Base-by-base conservation (phyloP, 2,797 vertebrate species). In the Melanogrammus aeglefinus region DNA sequence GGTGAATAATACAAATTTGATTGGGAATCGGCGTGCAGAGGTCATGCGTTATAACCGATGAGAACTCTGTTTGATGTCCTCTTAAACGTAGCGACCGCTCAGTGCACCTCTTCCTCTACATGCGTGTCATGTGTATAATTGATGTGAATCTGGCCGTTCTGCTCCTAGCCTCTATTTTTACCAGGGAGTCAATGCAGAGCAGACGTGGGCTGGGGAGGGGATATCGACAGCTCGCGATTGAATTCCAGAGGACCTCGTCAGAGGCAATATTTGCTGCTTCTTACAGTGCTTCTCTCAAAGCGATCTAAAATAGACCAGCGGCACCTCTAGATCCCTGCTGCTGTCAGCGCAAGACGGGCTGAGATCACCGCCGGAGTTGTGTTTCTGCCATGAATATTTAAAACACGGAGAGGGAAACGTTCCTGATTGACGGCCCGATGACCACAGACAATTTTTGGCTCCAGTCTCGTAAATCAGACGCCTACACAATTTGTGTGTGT, bases 301-400 rank as follows among this genome's bases (percentile, higher is more conserved):
- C 21, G 6, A 6, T 63, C 57, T 63, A 63, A 63, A 63, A 63
- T 24, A 63, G 57, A 63, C 31, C 66, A 16, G 14, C 18, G 12
- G 38, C 74, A 80, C 79, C 74, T 79, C 0, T 0, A 76, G 77
- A 63, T 63, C 57, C 57, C 57, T 63, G 57, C n/a, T 63, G 57
- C 57, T 63, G 57, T 63, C 57, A 63, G 57, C 57, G 57, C 1
- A 8, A n/a, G 57, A 57, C 47, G 21, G 57, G 57, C 57, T 63
- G 57, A 24, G 57, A 63, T 63, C 57, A 63, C 57, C 16, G 57
- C 57, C 57, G n/a, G 71, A 81, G 79, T 39, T 63, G 31, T 41
- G 63, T 80, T 80, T 79, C 69, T 82, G 35, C 79, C 36, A 39
- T 66, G n/a, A 82, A 51, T 69, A 66, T 80, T 78, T 84, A 63